A percentile compares a stretch with the other conserved stretches of the same genome.
These are phyloP conservation scores for Tupaia tana DNA, from an alignment of 2,113 vertebrate genomes.

Conservation along the genomic window DNA sequence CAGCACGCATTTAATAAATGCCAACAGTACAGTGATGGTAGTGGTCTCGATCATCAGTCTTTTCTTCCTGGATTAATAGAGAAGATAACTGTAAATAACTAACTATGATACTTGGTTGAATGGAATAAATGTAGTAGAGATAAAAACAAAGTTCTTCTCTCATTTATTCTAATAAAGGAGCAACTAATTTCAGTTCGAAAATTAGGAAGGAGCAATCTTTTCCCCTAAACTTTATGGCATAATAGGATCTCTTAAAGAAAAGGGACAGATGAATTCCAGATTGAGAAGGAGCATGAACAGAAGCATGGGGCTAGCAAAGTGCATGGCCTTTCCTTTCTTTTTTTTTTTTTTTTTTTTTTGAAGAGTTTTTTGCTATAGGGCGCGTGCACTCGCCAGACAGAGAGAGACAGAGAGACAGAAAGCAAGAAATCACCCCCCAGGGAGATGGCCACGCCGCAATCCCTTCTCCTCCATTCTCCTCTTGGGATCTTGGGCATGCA, in stretches of 20 bases:
- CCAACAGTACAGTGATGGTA: neutral
- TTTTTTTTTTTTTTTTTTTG: too few relatives aligned
- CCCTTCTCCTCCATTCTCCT: too few relatives aligned
- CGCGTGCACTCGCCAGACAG: too few relatives aligned
- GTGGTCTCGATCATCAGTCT: neutral
- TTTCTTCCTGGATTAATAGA: neutral
- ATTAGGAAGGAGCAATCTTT: neutral
- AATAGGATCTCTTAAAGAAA: neutral
- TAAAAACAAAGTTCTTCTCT: slow-evolving; percentile 34
- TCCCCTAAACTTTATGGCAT: slow-evolving; percentile 8
- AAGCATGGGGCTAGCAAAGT: neutral
- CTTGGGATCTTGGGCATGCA: too few relatives aligned
- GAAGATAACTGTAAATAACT: neutral
- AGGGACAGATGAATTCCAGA: neutral
- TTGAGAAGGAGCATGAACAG: neutral
- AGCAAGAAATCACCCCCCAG: too few relatives aligned
- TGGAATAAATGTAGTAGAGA: neutral
- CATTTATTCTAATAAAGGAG: neutral
- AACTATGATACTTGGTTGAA: neutral
- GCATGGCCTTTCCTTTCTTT: neutral
- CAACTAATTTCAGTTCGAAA: neutral
- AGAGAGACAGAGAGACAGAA: too few relatives aligned
- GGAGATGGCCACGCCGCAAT: too few relatives aligned
- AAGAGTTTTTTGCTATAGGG: too few relatives aligned
- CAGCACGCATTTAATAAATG: slow-evolving; percentile 7